Conservation (phyloP, 2,113 vertebrate species). For the Fulica atra region DNA sequence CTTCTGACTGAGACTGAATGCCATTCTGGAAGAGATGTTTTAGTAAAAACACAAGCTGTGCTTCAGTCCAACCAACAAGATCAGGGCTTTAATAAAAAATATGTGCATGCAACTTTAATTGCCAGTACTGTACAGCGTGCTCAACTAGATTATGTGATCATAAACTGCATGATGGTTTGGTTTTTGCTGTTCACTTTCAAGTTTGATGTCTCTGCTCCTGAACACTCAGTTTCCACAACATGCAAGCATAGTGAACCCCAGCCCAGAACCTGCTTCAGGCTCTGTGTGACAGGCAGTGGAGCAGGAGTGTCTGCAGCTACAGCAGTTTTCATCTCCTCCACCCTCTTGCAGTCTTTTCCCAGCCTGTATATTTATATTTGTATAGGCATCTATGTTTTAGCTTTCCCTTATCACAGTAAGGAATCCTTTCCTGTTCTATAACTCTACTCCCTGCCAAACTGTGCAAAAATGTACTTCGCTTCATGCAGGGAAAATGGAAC, state of each 20-base stretch:
- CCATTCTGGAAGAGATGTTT: not conserved
- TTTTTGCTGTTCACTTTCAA: not conserved
- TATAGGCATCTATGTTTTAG: not conserved
- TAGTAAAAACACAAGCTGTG: not conserved
- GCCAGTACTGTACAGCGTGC: not conserved
- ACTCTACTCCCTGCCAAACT: not conserved
- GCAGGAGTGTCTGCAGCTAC: not conserved
- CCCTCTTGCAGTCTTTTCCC: not conserved
- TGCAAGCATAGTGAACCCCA: not conserved
- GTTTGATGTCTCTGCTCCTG: not conserved
- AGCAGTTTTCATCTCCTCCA: not conserved
- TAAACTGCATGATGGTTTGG: not conserved
- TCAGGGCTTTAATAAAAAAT: not conserved
- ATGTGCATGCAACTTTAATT: not conserved
- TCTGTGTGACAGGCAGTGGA: not conserved
- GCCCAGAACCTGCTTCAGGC: not conserved
- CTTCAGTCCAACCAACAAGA: not conserved
- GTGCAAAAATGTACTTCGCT: not conserved
- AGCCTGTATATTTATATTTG: not conserved
- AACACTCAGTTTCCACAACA: not conserved
- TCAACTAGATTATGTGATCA: not conserved
- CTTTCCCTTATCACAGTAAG: fast-evolving
- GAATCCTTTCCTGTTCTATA: not conserved
- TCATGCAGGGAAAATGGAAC: not conserved
- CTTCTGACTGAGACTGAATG: not conserved